Evolutionary conservation across 2,888 invertebrate species (phyloP), one percentile per base, ranked within the genome.

Genomic region (Ethmia dodecea): DNA sequence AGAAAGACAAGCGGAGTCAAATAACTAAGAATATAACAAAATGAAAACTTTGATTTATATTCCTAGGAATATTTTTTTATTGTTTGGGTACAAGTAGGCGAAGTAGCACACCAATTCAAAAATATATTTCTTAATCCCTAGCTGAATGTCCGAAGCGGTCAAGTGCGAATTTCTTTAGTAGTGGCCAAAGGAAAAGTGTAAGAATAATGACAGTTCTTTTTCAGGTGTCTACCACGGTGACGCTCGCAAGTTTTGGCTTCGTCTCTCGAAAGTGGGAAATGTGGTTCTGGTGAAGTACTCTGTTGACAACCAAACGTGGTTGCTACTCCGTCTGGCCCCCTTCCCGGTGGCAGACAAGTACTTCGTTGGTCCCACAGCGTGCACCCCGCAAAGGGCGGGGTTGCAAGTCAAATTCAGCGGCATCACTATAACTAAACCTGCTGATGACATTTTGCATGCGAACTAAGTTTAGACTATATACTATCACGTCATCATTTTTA

Each of bases 201-300:
- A n/a, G n/a, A n/a, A n/a, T n/a, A n/a, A n/a, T n/a, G n/a, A 9
- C 22, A 8, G 3, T 22, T 22, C 9, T 25, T 39, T 70, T 60
- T 5, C 61, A 83, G 81, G 79, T 8, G 31, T 69, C n/a, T 83
- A 49, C 44, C 40, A 51, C 0, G 80, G 79, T 1, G 52, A 80
- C 31, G 69, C 81, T 0, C 45, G 53, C 0, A 78, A 73, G 31
- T 81, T 76, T 47, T 79, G 73, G 59, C 48, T 83, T 1, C 70
- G 79, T 2, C 37, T 81, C 5, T 69, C 64, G 4, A 70, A 59
- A 53, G 47, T 62, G 3, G 49, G 50, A 0, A 50, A 60, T 3
- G 71, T 69, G 0, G 52, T 75, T 0, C 72, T 73, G 35, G 60
- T 80, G 3, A 81, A 83, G 42, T 81, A 78, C 31, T 80, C 81